Conservation (phyloP, 2,888 invertebrate species). For the Zele albiditarsus region DNA sequence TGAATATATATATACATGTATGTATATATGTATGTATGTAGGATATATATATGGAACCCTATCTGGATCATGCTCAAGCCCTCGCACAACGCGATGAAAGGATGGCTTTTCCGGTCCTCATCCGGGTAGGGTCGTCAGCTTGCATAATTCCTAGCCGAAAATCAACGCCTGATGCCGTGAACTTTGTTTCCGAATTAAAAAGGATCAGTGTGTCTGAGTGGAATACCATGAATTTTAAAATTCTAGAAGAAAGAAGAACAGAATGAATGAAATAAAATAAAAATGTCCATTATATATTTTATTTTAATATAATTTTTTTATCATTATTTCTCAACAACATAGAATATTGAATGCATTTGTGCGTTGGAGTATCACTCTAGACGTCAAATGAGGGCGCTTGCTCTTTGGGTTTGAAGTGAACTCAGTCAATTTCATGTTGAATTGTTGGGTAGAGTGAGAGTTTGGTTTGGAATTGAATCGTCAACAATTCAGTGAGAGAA, state of each 20-base stretch:
- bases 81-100: conserved; percentile 1
- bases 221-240: not conserved
- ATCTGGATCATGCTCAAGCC: conserved; percentile 4
- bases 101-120: conserved; percentile 20
- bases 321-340: not conserved
- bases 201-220: conserved; percentile 16
- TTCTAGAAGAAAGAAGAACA: not conserved
- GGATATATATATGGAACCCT: not conserved
- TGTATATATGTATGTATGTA: not conserved
- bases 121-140: conserved; percentile 33
- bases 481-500: conserved; percentile 24
- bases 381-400: not conserved
- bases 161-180: conserved; percentile 37
- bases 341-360: not conserved
- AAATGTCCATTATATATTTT: not conserved
- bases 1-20: conserved; percentile 7
- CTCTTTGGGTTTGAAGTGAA: conserved; percentile 33
- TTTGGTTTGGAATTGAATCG: conserved; percentile 41
- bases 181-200: conserved; percentile 42
- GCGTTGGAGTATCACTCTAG: not conserved
- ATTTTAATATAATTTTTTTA: not conserved
- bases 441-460: conserved; percentile 13
- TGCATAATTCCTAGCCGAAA: conserved; percentile 37
- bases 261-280: not conserved
- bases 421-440: conserved; percentile 20